phyloP scores from a whole-genome alignment of 1,140 invertebrate species.

The Teleogryllus occipitalis region DNA sequence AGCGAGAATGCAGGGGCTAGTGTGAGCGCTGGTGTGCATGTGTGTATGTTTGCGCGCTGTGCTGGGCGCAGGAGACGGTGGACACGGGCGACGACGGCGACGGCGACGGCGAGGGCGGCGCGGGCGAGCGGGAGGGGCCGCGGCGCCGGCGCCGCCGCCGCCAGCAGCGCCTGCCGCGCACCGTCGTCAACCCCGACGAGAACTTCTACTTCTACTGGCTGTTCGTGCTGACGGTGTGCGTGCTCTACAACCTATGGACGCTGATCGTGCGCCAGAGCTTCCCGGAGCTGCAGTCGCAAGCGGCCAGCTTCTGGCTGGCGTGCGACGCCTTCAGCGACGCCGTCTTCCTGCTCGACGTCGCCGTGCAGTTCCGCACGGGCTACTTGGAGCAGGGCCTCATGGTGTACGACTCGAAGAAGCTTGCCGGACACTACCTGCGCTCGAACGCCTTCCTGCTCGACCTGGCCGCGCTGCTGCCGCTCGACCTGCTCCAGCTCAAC shows the following conservation, averaged over 20 bases:
- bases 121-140: slow-evolving; percentile 46
- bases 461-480: slow-evolving; percentile 68
- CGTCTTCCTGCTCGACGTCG: slow-evolving; percentile 78
- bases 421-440: slow-evolving; percentile 79
- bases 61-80: slow-evolving; percentile 49
- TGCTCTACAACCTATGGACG: slow-evolving; percentile 93
- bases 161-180: slow-evolving; percentile 54
- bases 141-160: slow-evolving; percentile 54
- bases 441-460: slow-evolving; percentile 83
- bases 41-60: neutral
- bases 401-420: slow-evolving; percentile 83
- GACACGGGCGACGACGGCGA: slow-evolving; percentile 44
- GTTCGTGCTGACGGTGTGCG: slow-evolving; percentile 75
- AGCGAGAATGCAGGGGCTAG: too few species aligned
- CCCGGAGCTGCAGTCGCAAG: slow-evolving; percentile 71
- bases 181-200: slow-evolving; percentile 91
- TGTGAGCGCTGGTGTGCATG: too few species aligned
- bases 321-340: slow-evolving; percentile 78
- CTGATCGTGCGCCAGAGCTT: slow-evolving; percentile 90
- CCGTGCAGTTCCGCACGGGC: slow-evolving; percentile 87
- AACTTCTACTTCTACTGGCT: slow-evolving; percentile 95
- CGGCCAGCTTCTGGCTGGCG: slow-evolving; percentile 62
- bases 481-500: slow-evolving; percentile 77
- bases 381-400: slow-evolving; percentile 91
- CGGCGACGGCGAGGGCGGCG: slow-evolving; percentile 18